Percentiles rank a stretch among this genome's conserved stretches.
Evolutionary conservation across 2,113 vertebrate genomes (phyloP).

Genomic region (Nycticryphes semicollaris): DNA sequence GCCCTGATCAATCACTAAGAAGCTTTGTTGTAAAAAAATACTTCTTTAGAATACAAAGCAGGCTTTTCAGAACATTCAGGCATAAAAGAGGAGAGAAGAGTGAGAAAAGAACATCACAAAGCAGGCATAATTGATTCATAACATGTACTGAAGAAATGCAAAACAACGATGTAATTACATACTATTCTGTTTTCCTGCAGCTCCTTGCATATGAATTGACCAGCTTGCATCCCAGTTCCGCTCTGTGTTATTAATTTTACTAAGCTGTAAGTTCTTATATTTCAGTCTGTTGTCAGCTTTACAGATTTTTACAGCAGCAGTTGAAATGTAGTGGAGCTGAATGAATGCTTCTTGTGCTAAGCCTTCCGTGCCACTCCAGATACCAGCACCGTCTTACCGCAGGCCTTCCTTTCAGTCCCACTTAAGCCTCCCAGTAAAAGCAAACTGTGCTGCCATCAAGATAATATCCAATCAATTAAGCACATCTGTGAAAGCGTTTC

Average conservation of each 20-base stretch:
- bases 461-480: background rate
- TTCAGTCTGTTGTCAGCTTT: conserved; percentile 55
- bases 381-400: background rate
- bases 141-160: conserved; percentile 57
- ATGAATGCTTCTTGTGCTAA: conserved; percentile 23
- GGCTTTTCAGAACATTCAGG: conserved; percentile 60
- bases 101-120: conserved; percentile 58
- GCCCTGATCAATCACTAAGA: conserved; percentile 64
- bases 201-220: conserved; percentile 32
- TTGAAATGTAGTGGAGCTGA: conserved; percentile 31
- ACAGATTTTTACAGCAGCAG: conserved; percentile 36
- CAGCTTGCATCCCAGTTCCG: conserved; percentile 33
- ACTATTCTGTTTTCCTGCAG: conserved; percentile 20
- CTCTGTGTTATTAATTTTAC: conserved; percentile 60
- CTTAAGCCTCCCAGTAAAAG: conserved; percentile 21
- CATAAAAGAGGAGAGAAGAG: conserved; percentile 26
- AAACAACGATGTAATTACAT: conserved; percentile 59
- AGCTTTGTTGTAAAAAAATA: conserved; percentile 71
- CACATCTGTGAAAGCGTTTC: conserved; percentile 27
- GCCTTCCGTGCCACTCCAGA: background rate
- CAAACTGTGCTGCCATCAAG: background rate
- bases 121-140: conserved; percentile 66
- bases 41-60: conserved; percentile 66
- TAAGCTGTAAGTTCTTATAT: conserved; percentile 37
- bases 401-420: background rate